These are phyloP conservation scores for Netelia melanura DNA, from an alignment of 2,888 invertebrate genomes.

Conservation along the genomic window DNA sequence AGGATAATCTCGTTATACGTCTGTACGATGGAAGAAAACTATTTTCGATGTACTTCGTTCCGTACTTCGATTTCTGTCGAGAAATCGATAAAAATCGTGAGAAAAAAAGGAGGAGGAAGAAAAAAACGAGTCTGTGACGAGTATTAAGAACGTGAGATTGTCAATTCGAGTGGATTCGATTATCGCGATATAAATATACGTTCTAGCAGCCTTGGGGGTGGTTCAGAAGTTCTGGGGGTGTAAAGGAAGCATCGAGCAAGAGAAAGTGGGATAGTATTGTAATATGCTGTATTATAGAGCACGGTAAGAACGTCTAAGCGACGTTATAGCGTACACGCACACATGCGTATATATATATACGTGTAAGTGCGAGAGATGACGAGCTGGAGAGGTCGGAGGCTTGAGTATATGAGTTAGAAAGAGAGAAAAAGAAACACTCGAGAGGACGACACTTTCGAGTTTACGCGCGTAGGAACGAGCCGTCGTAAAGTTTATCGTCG, in stretches of 20 bases:
- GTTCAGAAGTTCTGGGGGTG: slow-evolving; percentile 27
- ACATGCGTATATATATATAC: slow-evolving; percentile 8
- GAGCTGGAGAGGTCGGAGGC: slow-evolving; percentile 37
- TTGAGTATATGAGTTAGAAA: slow-evolving; percentile 31
- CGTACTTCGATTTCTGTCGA: not conserved
- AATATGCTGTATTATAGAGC: slow-evolving; percentile 33
- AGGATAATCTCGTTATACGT: slow-evolving; percentile 29
- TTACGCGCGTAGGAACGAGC: slow-evolving; percentile 71
- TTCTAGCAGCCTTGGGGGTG: not conserved
- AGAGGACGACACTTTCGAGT: slow-evolving; percentile 70
- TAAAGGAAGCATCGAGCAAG: slow-evolving; percentile 16
- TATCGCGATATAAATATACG: slow-evolving; percentile 60
- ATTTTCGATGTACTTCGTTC: slow-evolving; percentile 1
- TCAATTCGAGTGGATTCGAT: slow-evolving; percentile 52
- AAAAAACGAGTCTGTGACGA: slow-evolving; percentile 41
- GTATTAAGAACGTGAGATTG: slow-evolving; percentile 54
- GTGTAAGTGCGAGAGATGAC: slow-evolving; percentile 1
- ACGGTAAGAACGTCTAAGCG: slow-evolving; percentile 19
- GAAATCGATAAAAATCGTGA: not conserved
- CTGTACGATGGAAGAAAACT: slow-evolving; percentile 35
- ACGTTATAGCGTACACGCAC: not conserved
- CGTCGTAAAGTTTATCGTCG: slow-evolving; percentile 83
- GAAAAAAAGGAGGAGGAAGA: not conserved
- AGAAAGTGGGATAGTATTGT: slow-evolving; percentile 39
- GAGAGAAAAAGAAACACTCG: slow-evolving; percentile 60